Base-by-base conservation (phyloP, 2,888 invertebrate species). In the Chelonus formosanus region DNA sequence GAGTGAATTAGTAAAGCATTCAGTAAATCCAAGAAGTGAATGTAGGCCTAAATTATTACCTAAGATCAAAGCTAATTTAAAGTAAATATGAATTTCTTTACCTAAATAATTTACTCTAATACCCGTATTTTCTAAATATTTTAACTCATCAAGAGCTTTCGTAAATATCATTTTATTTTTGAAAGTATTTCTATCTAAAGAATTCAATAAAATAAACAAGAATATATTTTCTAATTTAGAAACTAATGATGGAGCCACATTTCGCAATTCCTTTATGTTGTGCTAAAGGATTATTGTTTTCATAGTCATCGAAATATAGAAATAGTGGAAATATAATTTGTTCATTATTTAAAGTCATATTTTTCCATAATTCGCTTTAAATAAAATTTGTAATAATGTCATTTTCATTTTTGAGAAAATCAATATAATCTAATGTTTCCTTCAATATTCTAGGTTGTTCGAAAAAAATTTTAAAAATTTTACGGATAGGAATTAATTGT, bases 241-340 rank as follows among this genome's bases (percentile, higher is more conserved):
- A 50, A 43, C 36, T 50, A 67, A 58, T 10, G 32, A 6, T 3
- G 65, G 70, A 4, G 71, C 70, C 68, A 47, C 65, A 70, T 48
- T 71, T 72, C 5, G 67, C 55, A 43, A 72, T 57, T 3, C 67
- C 69, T 65, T 70, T 69, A 54, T 73, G 70, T n/a, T n/a, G n/a
- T 8, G 65, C 71, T 36, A 69, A 57, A 1, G 69, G 68, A 52
- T 73, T 72, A 40, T 70, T 70, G 0, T 65, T 70, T 59, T 71
- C 70, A 50, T 66, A 71, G 56, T 72, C 72, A 52, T 72, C 71
- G 59, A 67, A 70, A 53, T 72, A 70, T 2, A 74, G 8, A 20
- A 63, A 70, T 20, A 71, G 20, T 0, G 72, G 70, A 31, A 72
- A 45, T n/a, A 68, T 58, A 0, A 68, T 32, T 50, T 65, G 56